Evolutionary conservation across 2,797 vertebrate species (phyloP).

Genomic region (Epinephelus awoara): DNA sequence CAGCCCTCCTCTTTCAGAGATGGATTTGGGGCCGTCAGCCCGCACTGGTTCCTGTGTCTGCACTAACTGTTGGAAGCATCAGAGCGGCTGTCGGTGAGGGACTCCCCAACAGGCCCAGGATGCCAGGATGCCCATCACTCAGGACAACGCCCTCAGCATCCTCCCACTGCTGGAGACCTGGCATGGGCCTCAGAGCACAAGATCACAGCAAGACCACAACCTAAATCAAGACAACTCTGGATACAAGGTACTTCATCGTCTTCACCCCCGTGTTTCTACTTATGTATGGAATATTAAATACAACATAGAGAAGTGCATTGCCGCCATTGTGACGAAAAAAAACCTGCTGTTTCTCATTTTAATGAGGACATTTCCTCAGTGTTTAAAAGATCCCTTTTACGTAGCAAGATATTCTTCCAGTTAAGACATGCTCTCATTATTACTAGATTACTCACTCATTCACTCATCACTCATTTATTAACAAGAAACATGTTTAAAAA

Average conservation of each 20-base stretch:
- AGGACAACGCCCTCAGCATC: constrained; percentile 93
- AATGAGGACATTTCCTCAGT: too few species aligned
- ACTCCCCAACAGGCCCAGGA: constrained; percentile 75
- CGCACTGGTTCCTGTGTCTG: constrained; percentile 33
- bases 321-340: background rate
- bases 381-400: too few species aligned
- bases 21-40: constrained; percentile 45
- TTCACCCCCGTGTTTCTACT: background rate
- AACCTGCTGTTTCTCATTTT: too few species aligned
- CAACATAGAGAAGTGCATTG: background rate
- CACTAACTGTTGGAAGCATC: constrained; percentile 17
- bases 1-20: constrained; percentile 22
- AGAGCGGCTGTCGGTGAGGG: constrained; percentile 36
- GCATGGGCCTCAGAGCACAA: constrained; percentile 84
- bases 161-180: constrained; percentile 92
- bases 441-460: too few species aligned
- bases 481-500: too few species aligned
- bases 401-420: too few species aligned
- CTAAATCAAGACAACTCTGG: constrained; percentile 35
- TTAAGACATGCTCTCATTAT: too few species aligned
- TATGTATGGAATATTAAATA: background rate
- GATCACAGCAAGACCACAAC: constrained; percentile 31
- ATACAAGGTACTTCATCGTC: constrained; percentile 34
- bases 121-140: constrained; percentile 96
- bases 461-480: too few species aligned